Percentiles rank a stretch among this genome's conserved stretches.
Conservation (phyloP, 2,113 vertebrate genomes). For the Echinops telfairi region DNA sequence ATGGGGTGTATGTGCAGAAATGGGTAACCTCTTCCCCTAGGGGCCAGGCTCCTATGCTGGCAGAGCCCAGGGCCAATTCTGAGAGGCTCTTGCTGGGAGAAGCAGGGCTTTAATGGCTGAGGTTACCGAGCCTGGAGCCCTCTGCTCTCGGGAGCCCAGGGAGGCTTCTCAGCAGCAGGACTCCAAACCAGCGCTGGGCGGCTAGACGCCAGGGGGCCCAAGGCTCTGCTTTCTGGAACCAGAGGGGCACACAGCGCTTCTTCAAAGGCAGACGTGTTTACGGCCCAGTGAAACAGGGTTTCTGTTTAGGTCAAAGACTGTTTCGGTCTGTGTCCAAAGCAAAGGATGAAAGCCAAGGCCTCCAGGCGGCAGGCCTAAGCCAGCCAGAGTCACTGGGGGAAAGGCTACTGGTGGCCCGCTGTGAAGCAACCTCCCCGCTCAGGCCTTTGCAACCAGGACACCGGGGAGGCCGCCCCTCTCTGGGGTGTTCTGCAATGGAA, state of each 20-base stretch:
- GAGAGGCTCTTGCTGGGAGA: not conserved
- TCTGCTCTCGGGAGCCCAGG: not conserved
- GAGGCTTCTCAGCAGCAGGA: not conserved
- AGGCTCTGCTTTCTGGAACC: not conserved
- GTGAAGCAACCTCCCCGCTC: not conserved
- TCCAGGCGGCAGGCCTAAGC: not conserved
- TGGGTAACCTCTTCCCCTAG: not conserved
- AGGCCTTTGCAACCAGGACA: not conserved
- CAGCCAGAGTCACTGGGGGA: not conserved
- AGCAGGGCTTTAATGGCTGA: not conserved
- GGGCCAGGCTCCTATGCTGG: not conserved
- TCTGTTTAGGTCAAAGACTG: not conserved
- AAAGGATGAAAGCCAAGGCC: not conserved
- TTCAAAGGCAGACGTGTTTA: not conserved
- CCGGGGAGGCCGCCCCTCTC: not conserved
- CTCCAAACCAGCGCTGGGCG: not conserved
- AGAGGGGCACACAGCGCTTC: not conserved
- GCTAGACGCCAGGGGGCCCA: not conserved
- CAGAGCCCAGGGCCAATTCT: not conserved
- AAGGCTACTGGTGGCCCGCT: not conserved
- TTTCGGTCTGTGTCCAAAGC: not conserved
- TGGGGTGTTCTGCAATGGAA: not conserved
- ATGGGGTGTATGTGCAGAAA: too few species aligned
- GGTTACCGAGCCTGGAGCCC: not conserved
- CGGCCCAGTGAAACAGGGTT: not conserved